A percentile compares a stretch with the other conserved stretches of the same genome.
Conservation (phyloP, 2,797 vertebrate genomes). For the Pseudochromis fuscus region DNA sequence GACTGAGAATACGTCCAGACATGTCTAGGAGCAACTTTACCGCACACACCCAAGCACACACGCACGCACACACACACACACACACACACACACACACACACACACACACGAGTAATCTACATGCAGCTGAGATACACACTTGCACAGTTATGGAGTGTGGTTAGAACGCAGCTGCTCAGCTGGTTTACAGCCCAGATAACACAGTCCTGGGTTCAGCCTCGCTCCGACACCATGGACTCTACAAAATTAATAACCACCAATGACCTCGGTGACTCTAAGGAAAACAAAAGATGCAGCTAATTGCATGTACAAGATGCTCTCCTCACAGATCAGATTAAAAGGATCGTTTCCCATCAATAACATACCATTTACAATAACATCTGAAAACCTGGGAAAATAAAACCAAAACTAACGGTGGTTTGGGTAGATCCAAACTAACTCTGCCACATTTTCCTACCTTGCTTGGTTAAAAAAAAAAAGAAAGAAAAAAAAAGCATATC, state of each 20-base stretch:
- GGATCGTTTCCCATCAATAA: background rate
- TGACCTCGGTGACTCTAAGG: conserved; percentile 19
- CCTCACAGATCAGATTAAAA: background rate
- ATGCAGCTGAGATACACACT: conserved; percentile 14
- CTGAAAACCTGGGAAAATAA: too few species aligned
- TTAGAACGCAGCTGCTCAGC: conserved; percentile 56
- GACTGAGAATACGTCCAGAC: conserved; percentile 68
- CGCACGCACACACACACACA: conserved; percentile 9
- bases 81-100: conserved; percentile 8
- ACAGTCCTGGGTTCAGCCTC: conserved; percentile 26
- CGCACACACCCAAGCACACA: background rate
- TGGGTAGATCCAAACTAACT: too few species aligned
- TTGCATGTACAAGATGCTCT: background rate
- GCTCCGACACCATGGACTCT: conserved; percentile 19
- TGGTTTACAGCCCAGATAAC: conserved; percentile 66
- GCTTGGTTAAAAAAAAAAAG: too few species aligned
- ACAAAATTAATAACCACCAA: conserved; percentile 7
- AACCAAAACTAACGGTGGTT: too few species aligned
- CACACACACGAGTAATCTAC: conserved; percentile 10
- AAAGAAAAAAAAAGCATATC: too few species aligned
- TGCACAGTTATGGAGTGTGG: conserved; percentile 25
- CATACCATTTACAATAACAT: too few species aligned
- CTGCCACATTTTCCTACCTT: too few species aligned
- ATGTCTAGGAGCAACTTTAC: conserved; percentile 59
- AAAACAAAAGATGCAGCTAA: background rate